phyloP scores from a whole-genome alignment of 1,140 invertebrate genomes.

The Stegodyphus dumicola region DNA sequence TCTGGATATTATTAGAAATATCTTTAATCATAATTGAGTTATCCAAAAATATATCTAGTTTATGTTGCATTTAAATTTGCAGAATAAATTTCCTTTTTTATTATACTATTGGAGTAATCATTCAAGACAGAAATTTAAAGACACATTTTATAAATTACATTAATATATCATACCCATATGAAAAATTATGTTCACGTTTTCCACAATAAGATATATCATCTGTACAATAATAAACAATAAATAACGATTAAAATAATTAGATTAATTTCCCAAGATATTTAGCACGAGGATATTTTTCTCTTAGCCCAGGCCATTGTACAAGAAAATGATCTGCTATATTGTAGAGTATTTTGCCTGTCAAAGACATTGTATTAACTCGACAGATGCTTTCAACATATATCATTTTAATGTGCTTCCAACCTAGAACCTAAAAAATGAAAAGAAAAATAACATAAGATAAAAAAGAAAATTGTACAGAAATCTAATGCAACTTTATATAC shows the following conservation, averaged over 20 bases:
- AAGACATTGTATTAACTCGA: constrained; percentile 86
- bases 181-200: background rate
- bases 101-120: too few species aligned
- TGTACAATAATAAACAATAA: background rate
- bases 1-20: too few species aligned
- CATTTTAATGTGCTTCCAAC: constrained; percentile 78
- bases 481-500: constrained; percentile 62
- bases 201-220: background rate
- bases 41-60: too few species aligned
- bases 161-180: background rate
- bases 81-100: too few species aligned
- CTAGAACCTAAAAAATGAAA: constrained; percentile 71
- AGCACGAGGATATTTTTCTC: constrained; percentile 73
- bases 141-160: background rate
- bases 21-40: too few species aligned
- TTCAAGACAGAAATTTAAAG: too few species aligned
- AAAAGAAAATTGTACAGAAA: background rate
- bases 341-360: constrained; percentile 88
- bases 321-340: constrained; percentile 85
- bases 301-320: constrained; percentile 88
- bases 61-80: too few species aligned
- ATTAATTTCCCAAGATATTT: constrained; percentile 76
- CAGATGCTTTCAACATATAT: constrained; percentile 96
- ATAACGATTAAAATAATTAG: constrained; percentile 65
- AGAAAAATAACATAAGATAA: background rate